Percentiles rank a stretch among this genome's conserved stretches.
Conservation (phyloP, 2,113 vertebrate genomes). For the Balaenoptera acutorostrata region DNA sequence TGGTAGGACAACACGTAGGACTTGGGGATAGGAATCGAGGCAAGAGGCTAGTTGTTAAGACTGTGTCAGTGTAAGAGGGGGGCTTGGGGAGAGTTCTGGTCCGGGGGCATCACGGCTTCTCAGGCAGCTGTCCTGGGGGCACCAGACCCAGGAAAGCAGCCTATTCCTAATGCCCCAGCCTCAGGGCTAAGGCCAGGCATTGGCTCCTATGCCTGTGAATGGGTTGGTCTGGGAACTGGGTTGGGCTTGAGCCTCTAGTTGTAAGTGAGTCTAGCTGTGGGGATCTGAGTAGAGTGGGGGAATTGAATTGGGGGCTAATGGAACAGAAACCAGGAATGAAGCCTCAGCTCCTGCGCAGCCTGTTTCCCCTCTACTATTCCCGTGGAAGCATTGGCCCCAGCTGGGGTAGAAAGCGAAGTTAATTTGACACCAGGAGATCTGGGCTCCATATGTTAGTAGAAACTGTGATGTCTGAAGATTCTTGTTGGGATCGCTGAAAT, state of each 20-base stretch:
- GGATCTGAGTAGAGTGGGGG: not conserved
- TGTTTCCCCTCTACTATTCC: not conserved
- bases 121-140: not conserved
- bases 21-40: not conserved
- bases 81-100: not conserved
- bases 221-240: not conserved
- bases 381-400: not conserved
- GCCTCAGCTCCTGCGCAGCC: not conserved
- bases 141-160: not conserved
- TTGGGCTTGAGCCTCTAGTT: not conserved
- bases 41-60: not conserved
- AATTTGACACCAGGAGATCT: slow-evolving; percentile 16
- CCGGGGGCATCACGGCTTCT: not conserved
- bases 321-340: not conserved
- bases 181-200: not conserved
- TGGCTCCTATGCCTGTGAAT: not conserved
- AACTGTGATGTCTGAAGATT: slow-evolving; percentile 14
- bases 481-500: slow-evolving; percentile 21
- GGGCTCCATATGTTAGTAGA: not conserved
- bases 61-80: not conserved
- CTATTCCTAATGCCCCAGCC: not conserved
- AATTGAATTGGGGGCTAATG: not conserved
- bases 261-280: not conserved
- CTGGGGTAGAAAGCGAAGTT: not conserved
- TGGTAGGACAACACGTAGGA: not conserved